phyloP scores from a whole-genome alignment of 1,140 invertebrate genomes.

The Hypsibius dujardini region DNA sequence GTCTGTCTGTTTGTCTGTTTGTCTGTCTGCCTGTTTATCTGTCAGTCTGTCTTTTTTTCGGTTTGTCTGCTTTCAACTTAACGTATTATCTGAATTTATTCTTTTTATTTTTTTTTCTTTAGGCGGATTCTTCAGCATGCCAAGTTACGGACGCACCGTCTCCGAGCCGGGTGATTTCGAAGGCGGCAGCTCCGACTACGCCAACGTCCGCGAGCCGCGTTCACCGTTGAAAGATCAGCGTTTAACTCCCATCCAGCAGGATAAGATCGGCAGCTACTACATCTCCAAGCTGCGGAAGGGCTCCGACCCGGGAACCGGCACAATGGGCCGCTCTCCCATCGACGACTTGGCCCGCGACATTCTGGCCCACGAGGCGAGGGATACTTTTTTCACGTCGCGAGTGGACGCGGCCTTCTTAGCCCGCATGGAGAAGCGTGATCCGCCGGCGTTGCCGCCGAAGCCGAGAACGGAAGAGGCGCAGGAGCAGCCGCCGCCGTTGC shows the following conservation, averaged over 20 bases:
- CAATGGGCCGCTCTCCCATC: constrained; percentile 4
- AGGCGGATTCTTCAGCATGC: constrained; percentile 9
- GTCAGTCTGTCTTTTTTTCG: no score
- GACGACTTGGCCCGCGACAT: constrained; percentile 8
- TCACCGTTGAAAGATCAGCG: constrained; percentile 8
- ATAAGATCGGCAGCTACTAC: constrained; percentile 11
- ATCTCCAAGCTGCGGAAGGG: constrained; percentile 11
- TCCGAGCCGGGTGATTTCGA: constrained; percentile 9
- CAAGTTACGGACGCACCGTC: neutral
- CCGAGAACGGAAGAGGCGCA: no score
- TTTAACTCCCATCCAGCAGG: neutral
- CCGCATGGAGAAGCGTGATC: neutral
- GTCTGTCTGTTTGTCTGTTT: no score
- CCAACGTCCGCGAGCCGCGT: constrained; percentile 12
- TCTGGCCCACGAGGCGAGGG: neutral
- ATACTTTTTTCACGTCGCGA: neutral
- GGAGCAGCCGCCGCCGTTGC: constrained; percentile 20
- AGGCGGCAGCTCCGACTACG: neutral
- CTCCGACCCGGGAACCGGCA: constrained; percentile 2
- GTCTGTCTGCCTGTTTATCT: no score
- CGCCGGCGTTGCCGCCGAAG: constrained; percentile 5
- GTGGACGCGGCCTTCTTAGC: neutral
- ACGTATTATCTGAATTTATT: no score
- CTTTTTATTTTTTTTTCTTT: no score
- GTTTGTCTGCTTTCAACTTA: no score